These are phyloP conservation scores for Hypothenemus hampei DNA, from an alignment of 1,140 invertebrate species.

Conservation along the genomic window DNA sequence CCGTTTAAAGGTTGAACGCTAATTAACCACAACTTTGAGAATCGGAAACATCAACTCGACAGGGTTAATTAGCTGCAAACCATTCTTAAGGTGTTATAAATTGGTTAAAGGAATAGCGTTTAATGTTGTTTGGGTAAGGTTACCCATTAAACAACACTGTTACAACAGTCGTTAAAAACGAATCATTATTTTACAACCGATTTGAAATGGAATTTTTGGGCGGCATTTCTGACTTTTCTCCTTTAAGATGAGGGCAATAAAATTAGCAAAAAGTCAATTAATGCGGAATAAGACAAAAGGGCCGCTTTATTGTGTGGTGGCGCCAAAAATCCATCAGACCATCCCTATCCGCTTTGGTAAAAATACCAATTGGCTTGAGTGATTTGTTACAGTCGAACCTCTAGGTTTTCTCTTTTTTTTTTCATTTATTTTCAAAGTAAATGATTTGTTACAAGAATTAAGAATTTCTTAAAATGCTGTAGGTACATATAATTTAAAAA, in stretches of 20 bases:
- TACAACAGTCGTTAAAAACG: slow-evolving; percentile 5
- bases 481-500: no score
- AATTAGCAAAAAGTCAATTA: slow-evolving; percentile 22
- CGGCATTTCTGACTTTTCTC: slow-evolving; percentile 6
- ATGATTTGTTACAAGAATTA: no score
- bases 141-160: slow-evolving; percentile 17
- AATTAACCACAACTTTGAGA: neutral
- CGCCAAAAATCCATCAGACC: slow-evolving; percentile 13
- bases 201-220: slow-evolving; percentile 12
- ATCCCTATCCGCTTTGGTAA: no score
- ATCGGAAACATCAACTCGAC: neutral
- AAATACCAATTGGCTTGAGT: no score
- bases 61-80: slow-evolving; percentile 6
- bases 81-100: slow-evolving; percentile 11
- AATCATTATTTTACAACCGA: slow-evolving; percentile 3
- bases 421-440: no score
- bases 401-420: no score
- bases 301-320: slow-evolving; percentile 12
- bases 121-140: slow-evolving; percentile 13
- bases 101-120: slow-evolving; percentile 3
- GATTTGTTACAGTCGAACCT: no score
- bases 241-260: slow-evolving; percentile 10
- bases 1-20: neutral
- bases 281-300: slow-evolving; percentile 16
- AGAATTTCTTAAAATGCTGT: no score